Evolutionary conservation across 2,888 invertebrate species (phyloP), one percentile per base, ranked within the genome.

Genomic region (Diploptera punctata): DNA sequence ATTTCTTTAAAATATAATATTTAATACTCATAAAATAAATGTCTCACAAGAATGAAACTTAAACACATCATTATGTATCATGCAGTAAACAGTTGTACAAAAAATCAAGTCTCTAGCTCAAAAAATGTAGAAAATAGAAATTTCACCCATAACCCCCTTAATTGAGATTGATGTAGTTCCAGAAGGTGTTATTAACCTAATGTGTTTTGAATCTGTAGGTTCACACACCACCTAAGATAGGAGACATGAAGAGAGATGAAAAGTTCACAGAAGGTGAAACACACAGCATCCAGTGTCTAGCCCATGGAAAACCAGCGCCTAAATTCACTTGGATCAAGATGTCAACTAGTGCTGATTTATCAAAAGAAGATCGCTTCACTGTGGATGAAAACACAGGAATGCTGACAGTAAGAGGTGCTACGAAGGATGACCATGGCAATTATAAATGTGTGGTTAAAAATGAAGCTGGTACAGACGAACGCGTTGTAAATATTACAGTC

Each of bases 371-470:
- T 80, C 84, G 89, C 67, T 92, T 91, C 79, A 76, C 79, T 3
- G 81, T 81, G 29, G 80, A 78, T 24, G 49, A 71, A 21, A 52
- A 29, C 33, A 73, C 71, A 0, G 95, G 95, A 7, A 83, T 90
- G 1, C 81, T 95, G 54, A 90, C 89, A 3, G 91, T 96, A 76
- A 91, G 87, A 68, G 87, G 90, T 76, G 91, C 94, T 0, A 61
- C 70, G 7, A 90, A 91, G 74, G 91, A 91, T 61, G 95, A 96
- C 79, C 90, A 90, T 74, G 94, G 93, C 0, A 87, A 88, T 75
- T 95, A 94, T 81, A 90, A 90, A 69, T 97, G 96, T 80, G 88
- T 87, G 31, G 96, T 95, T 1, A 87, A 87, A 75, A 97, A 96
- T 80, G 87, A 87, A 31, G 95, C 95, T 7, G 95, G 93, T 1